Percentiles rank a stretch among this genome's conserved stretches.
These are phyloP conservation scores for Acyrthosiphon pisum DNA, from an alignment of 1,140 invertebrate genomes.

Conservation along the genomic window DNA sequence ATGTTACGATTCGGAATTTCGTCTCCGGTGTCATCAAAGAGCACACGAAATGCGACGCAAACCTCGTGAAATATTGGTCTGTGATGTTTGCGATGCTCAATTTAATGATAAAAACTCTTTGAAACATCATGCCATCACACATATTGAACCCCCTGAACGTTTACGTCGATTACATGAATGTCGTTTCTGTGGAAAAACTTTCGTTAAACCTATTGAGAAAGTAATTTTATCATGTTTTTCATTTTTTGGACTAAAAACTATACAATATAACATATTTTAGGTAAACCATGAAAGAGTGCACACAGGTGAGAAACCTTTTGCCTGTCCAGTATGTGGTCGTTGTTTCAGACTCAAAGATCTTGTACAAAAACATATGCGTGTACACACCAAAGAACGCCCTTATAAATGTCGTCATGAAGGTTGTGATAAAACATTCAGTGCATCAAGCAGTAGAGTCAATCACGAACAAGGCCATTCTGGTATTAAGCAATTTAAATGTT, in stretches of 20 bases:
- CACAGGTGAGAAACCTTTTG: conserved; percentile 94
- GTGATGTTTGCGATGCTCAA: conserved; percentile 52
- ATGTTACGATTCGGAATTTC: conserved; percentile 53
- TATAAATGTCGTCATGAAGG: conserved; percentile 67
- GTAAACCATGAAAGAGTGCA: conserved; percentile 97
- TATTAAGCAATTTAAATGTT: conserved; percentile 55
- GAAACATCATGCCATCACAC: conserved; percentile 56
- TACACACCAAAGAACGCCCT: conserved; percentile 67
- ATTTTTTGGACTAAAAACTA: neutral
- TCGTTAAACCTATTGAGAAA: conserved; percentile 52
- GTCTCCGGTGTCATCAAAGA: conserved; percentile 44
- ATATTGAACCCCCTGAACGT: conserved; percentile 56
- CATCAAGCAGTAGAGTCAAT: conserved; percentile 44
- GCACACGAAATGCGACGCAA: conserved; percentile 54
- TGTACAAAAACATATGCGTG: conserved; percentile 65
- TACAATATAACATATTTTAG: neutral
- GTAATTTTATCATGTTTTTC: conserved; percentile 14
- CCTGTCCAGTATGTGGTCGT: conserved; percentile 68
- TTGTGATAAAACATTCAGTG: conserved; percentile 59
- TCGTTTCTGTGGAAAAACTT: conserved; percentile 50
- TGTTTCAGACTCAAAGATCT: conserved; percentile 63
- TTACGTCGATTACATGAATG: conserved; percentile 52
- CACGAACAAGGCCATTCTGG: conserved; percentile 55
- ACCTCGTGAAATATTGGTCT: conserved; percentile 44
- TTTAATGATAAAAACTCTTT: conserved; percentile 55